Evolutionary conservation across 2,113 vertebrate species (phyloP).

Genomic region (Indri indri): DNA sequence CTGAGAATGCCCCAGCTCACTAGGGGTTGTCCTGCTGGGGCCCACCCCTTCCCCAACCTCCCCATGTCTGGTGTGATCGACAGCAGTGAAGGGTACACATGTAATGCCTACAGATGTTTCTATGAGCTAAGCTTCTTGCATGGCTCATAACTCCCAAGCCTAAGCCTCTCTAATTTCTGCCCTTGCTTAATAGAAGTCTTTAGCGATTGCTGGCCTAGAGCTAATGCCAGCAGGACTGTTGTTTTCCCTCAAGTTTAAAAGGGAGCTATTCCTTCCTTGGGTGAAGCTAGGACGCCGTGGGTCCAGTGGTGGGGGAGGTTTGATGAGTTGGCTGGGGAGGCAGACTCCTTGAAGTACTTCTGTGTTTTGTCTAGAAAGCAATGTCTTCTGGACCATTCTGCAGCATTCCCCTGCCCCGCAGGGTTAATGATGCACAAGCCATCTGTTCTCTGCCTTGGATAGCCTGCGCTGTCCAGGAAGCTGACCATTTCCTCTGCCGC

Average conservation of each 20-base stretch:
- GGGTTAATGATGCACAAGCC: background rate
- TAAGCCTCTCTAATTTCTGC: background rate
- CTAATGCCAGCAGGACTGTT: background rate
- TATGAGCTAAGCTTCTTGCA: background rate
- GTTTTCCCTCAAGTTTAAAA: background rate
- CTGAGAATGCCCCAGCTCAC: background rate
- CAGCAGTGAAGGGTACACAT: background rate
- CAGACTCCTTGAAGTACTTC: background rate
- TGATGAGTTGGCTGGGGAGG: background rate
- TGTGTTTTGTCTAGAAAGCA: constrained; percentile 31
- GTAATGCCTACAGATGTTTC: background rate
- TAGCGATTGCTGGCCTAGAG: background rate
- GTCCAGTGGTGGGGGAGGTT: background rate
- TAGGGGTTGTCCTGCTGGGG: background rate
- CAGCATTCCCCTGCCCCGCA: background rate
- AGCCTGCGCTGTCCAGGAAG: background rate
- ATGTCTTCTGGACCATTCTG: background rate
- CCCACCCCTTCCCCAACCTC: background rate
- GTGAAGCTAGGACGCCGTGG: background rate
- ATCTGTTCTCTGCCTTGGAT: background rate
- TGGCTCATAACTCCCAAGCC: background rate
- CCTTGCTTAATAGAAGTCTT: background rate
- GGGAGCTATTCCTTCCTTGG: background rate
- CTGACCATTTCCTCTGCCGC: background rate
- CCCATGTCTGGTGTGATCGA: background rate